A percentile compares a stretch with the other conserved stretches of the same genome.
phyloP scores from a whole-genome alignment of 2,113 vertebrate genomes.

The Rhinogobius similis region DNA sequence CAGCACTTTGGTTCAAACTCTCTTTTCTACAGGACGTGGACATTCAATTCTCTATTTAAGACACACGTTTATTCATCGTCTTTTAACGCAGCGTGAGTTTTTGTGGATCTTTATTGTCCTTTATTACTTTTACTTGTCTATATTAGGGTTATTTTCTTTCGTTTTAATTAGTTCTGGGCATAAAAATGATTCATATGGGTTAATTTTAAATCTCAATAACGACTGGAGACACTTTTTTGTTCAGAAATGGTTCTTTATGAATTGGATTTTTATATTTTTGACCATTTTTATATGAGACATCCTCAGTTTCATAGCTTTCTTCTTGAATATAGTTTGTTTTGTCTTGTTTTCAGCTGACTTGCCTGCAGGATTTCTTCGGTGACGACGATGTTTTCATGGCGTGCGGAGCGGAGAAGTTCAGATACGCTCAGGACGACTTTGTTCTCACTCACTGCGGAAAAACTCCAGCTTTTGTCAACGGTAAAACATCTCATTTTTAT shows the following conservation, averaged over 20 bases:
- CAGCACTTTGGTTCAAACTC: neutral
- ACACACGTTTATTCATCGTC: too few species aligned
- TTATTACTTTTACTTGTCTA: too few species aligned
- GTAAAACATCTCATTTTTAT: slow-evolving; percentile 35
- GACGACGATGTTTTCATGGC: slow-evolving; percentile 98
- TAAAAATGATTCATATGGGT: too few species aligned
- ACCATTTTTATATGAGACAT: too few species aligned
- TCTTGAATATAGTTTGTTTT: too few species aligned
- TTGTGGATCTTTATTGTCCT: neutral
- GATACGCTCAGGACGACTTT: slow-evolving; percentile 97
- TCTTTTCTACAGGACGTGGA: neutral
- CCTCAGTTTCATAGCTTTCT: too few species aligned
- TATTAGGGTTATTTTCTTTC: too few species aligned
- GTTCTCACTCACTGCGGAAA: slow-evolving; percentile 84
- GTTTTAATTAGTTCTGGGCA: too few species aligned
- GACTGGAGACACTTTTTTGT: neutral
- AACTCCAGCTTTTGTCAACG: slow-evolving; percentile 66
- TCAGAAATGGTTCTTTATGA: neutral
- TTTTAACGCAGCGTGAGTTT: neutral
- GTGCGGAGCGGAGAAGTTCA: slow-evolving; percentile 94
- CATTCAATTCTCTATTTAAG: too few species aligned
- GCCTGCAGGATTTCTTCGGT: slow-evolving; percentile 96
- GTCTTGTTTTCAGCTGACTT: slow-evolving; percentile 82
- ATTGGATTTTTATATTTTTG: too few species aligned
- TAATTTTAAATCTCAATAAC: too few species aligned